These are phyloP conservation scores for Heterotis niloticus DNA, from an alignment of 2,113 vertebrate species.

Conservation along the genomic window DNA sequence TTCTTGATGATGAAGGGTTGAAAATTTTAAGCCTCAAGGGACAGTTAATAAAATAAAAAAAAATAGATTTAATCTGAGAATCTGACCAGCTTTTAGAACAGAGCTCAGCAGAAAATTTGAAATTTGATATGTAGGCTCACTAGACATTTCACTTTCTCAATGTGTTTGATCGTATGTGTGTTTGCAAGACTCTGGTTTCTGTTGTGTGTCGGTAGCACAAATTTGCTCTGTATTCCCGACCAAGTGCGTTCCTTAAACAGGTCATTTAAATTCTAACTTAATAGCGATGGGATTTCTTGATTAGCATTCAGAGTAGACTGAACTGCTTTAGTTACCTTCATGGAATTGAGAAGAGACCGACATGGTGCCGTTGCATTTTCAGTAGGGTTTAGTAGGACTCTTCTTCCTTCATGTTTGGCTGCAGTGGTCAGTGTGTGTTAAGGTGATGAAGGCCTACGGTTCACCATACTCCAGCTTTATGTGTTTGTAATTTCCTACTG, in stretches of 20 bases:
- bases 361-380: neutral
- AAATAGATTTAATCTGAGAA: neutral
- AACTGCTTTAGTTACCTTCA: neutral
- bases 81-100: neutral
- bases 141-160: neutral
- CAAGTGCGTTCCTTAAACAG: neutral
- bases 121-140: constrained; percentile 3
- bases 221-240: too few relatives aligned
- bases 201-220: neutral
- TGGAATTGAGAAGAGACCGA: neutral
- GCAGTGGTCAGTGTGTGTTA: neutral
- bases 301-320: neutral
- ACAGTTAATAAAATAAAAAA: neutral
- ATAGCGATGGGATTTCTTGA: neutral
- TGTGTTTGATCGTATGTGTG: too few relatives aligned
- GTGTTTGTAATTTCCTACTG: neutral
- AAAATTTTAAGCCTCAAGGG: neutral
- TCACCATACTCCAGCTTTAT: neutral
- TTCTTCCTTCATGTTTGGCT: neutral
- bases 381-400: neutral
- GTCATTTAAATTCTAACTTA: neutral
- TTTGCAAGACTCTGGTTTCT: too few relatives aligned
- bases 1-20: neutral
- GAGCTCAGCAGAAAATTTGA: neutral
- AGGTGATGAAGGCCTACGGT: neutral